These are phyloP conservation scores for Ptiloglossa arizonensis DNA, from an alignment of 1,140 invertebrate genomes.

Conservation along the genomic window DNA sequence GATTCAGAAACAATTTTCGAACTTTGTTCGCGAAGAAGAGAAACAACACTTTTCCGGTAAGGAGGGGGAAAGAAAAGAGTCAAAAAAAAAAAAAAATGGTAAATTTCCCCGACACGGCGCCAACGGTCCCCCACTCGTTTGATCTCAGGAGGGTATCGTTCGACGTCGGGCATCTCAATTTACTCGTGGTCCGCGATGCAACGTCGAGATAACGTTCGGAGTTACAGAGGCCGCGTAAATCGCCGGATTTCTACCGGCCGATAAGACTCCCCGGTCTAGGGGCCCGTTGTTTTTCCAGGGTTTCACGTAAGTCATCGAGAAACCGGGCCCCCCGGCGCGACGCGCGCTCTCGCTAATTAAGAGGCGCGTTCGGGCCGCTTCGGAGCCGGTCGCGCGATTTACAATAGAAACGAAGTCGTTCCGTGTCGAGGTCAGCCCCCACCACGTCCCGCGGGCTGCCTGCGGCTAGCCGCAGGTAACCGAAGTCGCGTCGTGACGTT, in stretches of 20 bases:
- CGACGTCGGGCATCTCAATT: slow-evolving; percentile 46
- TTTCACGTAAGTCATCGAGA: slow-evolving; percentile 42
- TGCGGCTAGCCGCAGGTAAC: slow-evolving; percentile 47
- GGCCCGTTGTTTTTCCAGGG: slow-evolving; percentile 18
- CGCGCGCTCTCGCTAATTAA: slow-evolving; percentile 41
- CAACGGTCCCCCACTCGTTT: no score
- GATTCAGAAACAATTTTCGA: no score
- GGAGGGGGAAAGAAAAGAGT: no score
- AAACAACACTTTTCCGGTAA: no score
- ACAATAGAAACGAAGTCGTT: slow-evolving; percentile 49
- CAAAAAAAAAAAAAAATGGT: no score
- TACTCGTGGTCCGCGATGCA: slow-evolving; percentile 29
- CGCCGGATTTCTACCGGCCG: slow-evolving; percentile 15
- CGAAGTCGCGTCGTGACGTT: slow-evolving; percentile 38
- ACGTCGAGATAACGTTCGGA: slow-evolving; percentile 38
- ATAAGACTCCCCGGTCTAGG: slow-evolving; percentile 39
- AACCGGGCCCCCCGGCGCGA: slow-evolving; percentile 30
- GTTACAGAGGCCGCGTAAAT: background rate
- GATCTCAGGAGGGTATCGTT: slow-evolving; percentile 15
- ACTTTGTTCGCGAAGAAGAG: no score
- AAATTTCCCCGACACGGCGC: no score
- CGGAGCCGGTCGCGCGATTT: background rate
- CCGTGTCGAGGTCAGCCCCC: background rate
- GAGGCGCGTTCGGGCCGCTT: slow-evolving; percentile 11
- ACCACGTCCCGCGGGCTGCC: background rate